phyloP scores from a whole-genome alignment of 2,797 vertebrate species.

The Arremon brunneinucha region DNA sequence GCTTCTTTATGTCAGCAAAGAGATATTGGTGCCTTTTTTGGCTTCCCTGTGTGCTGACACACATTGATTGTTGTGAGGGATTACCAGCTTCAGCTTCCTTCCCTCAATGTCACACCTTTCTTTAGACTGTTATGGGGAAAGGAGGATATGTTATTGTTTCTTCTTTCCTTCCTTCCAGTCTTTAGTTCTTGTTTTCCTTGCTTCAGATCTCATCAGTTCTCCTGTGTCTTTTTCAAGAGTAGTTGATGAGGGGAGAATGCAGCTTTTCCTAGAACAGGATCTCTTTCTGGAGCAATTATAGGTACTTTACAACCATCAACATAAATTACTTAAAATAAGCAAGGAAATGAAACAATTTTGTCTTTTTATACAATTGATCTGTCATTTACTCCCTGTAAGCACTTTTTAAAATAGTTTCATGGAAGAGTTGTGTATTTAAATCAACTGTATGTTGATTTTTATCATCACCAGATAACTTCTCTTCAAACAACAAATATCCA shows the following conservation, averaged over 20 bases:
- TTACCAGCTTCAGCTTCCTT: background rate
- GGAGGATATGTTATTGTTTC: background rate
- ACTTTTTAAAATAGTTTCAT: background rate
- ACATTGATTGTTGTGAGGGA: fast-evolving
- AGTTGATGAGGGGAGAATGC: background rate
- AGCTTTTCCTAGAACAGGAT: background rate
- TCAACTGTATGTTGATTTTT: background rate
- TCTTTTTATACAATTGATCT: background rate
- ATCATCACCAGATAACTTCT: background rate
- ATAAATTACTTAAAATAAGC: background rate
- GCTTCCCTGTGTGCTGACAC: background rate
- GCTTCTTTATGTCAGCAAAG: background rate
- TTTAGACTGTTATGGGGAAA: background rate
- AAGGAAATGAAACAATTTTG: background rate
- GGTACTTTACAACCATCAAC: background rate
- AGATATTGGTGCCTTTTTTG: background rate
- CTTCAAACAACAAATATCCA: background rate
- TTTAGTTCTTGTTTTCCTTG: background rate
- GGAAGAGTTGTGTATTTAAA: background rate
- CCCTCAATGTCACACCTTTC: background rate
- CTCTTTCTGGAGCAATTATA: background rate
- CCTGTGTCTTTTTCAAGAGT: background rate
- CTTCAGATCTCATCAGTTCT: background rate
- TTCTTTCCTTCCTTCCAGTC: background rate
- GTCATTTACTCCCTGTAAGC: background rate